Conservation (phyloP, 1,140 invertebrate genomes). For the Drosophila ambigua region DNA sequence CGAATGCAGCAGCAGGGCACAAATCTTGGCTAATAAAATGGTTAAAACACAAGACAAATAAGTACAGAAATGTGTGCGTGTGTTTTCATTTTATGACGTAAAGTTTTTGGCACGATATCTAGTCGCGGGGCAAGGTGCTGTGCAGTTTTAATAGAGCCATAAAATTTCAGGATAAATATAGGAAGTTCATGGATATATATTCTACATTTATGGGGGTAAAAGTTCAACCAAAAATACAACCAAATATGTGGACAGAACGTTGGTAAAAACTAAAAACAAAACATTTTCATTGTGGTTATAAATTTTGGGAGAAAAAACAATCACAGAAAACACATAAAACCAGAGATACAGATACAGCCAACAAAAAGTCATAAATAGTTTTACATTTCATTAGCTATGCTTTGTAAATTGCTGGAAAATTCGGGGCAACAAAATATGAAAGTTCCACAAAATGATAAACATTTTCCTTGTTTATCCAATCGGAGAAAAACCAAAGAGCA, state of each 20-base stretch:
- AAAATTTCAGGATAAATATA: slow-evolving; percentile 62
- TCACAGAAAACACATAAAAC: slow-evolving; percentile 20
- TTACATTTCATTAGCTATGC: slow-evolving; percentile 59
- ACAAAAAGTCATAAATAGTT: slow-evolving; percentile 62
- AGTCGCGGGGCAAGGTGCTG: slow-evolving; percentile 59
- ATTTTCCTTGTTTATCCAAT: slow-evolving; percentile 42
- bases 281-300: slow-evolving; percentile 59
- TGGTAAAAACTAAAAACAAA: slow-evolving; percentile 50
- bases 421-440: slow-evolving; percentile 25
- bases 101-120: slow-evolving; percentile 48
- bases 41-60: slow-evolving; percentile 12
- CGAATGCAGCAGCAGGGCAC: slow-evolving; percentile 44
- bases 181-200: slow-evolving; percentile 26
- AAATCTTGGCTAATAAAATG: slow-evolving; percentile 67
- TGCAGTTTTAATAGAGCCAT: slow-evolving; percentile 65
- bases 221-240: slow-evolving; percentile 23
- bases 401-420: slow-evolving; percentile 34
- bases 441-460: slow-evolving; percentile 49
- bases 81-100: slow-evolving; percentile 44
- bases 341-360: too few relatives aligned
- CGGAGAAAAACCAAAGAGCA: slow-evolving; percentile 17
- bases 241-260: slow-evolving; percentile 32
- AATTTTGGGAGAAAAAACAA: slow-evolving; percentile 24
- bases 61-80: slow-evolving; percentile 22
- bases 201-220: slow-evolving; percentile 14